phyloP scores from a whole-genome alignment of 2,888 invertebrate genomes.

The Aphidius colemani region DNA sequence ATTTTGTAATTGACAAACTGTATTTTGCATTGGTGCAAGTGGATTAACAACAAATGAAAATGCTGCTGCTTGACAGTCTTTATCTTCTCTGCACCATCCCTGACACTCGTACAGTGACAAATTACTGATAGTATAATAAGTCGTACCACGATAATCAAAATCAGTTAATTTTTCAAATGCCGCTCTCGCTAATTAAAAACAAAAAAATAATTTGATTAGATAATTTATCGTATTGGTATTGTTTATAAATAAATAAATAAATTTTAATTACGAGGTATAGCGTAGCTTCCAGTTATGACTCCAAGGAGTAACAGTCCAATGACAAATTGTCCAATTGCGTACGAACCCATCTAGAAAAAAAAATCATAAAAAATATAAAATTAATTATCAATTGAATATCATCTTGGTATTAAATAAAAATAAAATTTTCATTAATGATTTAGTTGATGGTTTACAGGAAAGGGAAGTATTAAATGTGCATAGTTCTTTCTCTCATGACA shows the following conservation, averaged over 20 bases:
- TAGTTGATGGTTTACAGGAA: conserved; percentile 9
- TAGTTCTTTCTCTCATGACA: not conserved
- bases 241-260: conserved; percentile 6
- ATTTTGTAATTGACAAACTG: conserved; percentile 87
- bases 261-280: conserved; percentile 45
- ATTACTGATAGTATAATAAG: conserved; percentile 91
- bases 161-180: conserved; percentile 94
- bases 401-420: too few relatives aligned
- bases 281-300: conserved; percentile 46
- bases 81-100: conserved; percentile 92
- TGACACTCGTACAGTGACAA: conserved; percentile 92
- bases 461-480: conserved; percentile 5
- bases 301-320: conserved; percentile 45
- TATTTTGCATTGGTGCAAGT: conserved; percentile 88
- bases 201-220: conserved; percentile 2
- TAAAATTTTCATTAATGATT: not conserved
- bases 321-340: conserved; percentile 42
- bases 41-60: conserved; percentile 94
- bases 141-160: conserved; percentile 86
- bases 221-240: not conserved
- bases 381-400: conserved; percentile 18
- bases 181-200: conserved; percentile 69
- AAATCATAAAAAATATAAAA: conserved; percentile 37
- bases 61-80: conserved; percentile 89
- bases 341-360: conserved; percentile 55